phyloP scores from a whole-genome alignment of 92 coral and sea anemone genomes.

The Bergia sp. region DNA sequence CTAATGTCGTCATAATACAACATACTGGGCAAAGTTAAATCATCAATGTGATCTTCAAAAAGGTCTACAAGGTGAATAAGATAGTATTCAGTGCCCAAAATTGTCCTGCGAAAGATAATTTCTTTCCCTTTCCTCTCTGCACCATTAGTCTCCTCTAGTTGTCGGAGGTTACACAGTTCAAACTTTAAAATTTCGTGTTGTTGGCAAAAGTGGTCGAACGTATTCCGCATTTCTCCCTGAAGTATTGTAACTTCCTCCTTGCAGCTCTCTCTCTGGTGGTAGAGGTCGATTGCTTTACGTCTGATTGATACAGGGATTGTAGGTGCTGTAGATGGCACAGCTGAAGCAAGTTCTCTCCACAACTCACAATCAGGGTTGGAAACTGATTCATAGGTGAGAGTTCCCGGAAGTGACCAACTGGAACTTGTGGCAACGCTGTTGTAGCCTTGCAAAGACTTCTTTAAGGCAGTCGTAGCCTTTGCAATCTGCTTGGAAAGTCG shows the following conservation, averaged over 20 bases:
- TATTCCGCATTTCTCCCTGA: constrained; percentile 45
- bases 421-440: too few relatives aligned
- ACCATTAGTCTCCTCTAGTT: not conserved
- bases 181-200: constrained; percentile 2
- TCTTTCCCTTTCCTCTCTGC: not conserved
- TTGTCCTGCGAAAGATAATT: not conserved
- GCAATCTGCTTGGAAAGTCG: too few relatives aligned
- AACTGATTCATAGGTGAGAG: too few relatives aligned
- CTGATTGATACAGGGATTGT: too few relatives aligned
- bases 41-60: not conserved
- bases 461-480: too few relatives aligned
- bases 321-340: too few relatives aligned
- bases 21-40: not conserved
- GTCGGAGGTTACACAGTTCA: not conserved
- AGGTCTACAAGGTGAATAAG: not conserved
- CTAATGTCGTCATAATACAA: not conserved
- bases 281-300: constrained; percentile 48
- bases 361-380: too few relatives aligned
- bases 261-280: constrained; percentile 37
- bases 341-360: too few relatives aligned
- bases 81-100: not conserved
- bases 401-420: too few relatives aligned
- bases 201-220: constrained; percentile 15
- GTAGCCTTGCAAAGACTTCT: too few relatives aligned
- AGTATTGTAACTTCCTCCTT: constrained; percentile 32